Conservation (phyloP, 2,113 vertebrate species). For the Rhea pennata region DNA sequence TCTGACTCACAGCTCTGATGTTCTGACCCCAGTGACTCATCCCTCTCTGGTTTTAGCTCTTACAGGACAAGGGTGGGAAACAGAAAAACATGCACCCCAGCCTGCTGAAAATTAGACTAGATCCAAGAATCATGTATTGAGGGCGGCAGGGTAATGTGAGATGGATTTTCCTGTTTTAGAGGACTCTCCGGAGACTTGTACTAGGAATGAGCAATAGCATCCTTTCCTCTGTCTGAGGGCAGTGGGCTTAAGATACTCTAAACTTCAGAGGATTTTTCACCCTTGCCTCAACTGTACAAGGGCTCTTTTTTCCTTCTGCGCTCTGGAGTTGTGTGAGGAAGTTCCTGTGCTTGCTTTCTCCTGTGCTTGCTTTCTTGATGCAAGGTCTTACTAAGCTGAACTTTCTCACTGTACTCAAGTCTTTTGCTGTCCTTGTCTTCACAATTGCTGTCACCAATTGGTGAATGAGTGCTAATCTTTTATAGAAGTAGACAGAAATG, state of each 20-base stretch:
- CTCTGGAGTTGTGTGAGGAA: not conserved
- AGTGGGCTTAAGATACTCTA: not conserved
- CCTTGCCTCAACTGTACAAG: not conserved
- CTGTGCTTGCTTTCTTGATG: not conserved
- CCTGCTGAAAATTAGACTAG: not conserved
- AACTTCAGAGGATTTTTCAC: not conserved
- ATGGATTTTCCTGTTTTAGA: constrained; percentile 26
- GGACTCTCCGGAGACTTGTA: not conserved
- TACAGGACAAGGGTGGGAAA: constrained; percentile 11
- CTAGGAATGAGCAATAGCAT: constrained; percentile 5
- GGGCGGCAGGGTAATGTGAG: not conserved
- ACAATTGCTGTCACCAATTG: not conserved
- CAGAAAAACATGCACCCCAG: not conserved
- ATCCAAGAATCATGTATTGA: not conserved
- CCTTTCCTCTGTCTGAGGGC: not conserved
- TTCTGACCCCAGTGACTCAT: constrained; percentile 20
- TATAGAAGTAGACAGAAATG: not conserved
- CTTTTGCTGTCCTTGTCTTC: not conserved
- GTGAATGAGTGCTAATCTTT: not conserved
- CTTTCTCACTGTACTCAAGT: not conserved
- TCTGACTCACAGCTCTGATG: not conserved
- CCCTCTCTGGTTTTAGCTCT: not conserved
- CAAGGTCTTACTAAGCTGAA: not conserved
- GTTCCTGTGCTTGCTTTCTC: no score
- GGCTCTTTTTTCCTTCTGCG: not conserved